A percentile compares a stretch with the other conserved stretches of the same genome.
phyloP scores from a whole-genome alignment of 2,797 vertebrate species.

The Myotis pilosus region DNA sequence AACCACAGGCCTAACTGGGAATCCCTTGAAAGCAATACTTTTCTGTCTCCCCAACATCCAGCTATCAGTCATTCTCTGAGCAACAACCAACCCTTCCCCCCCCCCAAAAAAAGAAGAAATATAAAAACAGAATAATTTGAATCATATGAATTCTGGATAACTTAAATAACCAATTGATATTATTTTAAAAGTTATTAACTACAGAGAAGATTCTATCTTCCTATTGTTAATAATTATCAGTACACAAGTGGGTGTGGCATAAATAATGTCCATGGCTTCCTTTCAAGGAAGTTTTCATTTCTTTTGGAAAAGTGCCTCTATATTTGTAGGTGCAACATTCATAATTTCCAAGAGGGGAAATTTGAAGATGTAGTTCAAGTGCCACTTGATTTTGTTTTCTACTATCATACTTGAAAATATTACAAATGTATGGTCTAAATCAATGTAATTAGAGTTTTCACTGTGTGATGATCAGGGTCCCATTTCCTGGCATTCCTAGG shows the following conservation, averaged over 20 bases:
- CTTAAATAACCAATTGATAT: background rate
- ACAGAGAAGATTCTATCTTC: background rate
- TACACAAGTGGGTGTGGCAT: background rate
- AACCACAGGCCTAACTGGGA: background rate
- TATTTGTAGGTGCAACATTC: background rate
- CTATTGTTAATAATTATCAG: background rate
- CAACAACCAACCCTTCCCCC: background rate
- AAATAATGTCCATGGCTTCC: background rate
- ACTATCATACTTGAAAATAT: background rate
- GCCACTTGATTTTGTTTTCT: conserved; percentile 22
- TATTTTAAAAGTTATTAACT: background rate
- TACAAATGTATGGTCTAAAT: background rate
- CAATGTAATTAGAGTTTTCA: background rate
- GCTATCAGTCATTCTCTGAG: conserved; percentile 13
- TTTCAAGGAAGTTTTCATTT: background rate
- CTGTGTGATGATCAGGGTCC: background rate
- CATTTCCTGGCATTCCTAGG: background rate
- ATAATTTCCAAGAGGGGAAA: conserved; percentile 23
- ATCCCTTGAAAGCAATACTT: conserved; percentile 10
- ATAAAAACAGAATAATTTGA: background rate
- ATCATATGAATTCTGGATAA: background rate
- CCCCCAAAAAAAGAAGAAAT: background rate
- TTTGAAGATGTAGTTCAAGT: background rate
- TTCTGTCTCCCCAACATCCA: background rate
- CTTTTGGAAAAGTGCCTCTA: background rate